Base-by-base conservation (phyloP, 2,888 invertebrate genomes). In the Eilema caniola region DNA sequence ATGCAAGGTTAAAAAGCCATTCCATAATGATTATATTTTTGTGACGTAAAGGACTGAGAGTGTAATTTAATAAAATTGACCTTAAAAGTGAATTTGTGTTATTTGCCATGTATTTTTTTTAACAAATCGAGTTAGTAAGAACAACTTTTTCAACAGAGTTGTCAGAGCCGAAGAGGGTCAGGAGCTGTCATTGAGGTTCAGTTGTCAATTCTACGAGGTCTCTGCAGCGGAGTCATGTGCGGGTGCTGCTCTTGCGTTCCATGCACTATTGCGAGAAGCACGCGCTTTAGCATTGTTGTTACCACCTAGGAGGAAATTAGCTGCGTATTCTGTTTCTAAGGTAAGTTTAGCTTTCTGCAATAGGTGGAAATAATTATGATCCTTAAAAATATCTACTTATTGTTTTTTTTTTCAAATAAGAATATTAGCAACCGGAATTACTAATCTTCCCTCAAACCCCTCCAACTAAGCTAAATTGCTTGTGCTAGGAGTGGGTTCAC, bases 181-280 rank as follows among this genome's bases (percentile, higher is more conserved):
- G 84, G 97, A 97, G 89, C 88, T 97, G 77, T 97, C 98, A 20
- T 91, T 97, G 82, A 96, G 97, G 77, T 97, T 96, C 88, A 97
- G 97, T 60, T 98, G 98, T 85, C 98, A 98, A 91, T 98, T 98
- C 92, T 97, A 98, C 92, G 98, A 98, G 92, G 97, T 98, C 71
- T 97, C 97, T 70, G 98, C 98, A 16, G 98, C 98, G 47, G 98
- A 98, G 90, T 97, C 97, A 83, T 97, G 97, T 83, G 97, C 97
- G 0, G 98, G 98, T 72, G 97, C 98, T 0, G 97, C 97, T 56
- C 94, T 98, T 70, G 98, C 98, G 65, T 98, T 98, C 92, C 97
- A 97, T 88, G 97, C 97, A 24, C 92, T 97, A 71, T 93, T 97
- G 63, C 93, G 97, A 62, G 97, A 97, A 90, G 97, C 97, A n/a